phyloP scores from a whole-genome alignment of 2,888 invertebrate genomes.

The Drosophila nr. fundita region DNA sequence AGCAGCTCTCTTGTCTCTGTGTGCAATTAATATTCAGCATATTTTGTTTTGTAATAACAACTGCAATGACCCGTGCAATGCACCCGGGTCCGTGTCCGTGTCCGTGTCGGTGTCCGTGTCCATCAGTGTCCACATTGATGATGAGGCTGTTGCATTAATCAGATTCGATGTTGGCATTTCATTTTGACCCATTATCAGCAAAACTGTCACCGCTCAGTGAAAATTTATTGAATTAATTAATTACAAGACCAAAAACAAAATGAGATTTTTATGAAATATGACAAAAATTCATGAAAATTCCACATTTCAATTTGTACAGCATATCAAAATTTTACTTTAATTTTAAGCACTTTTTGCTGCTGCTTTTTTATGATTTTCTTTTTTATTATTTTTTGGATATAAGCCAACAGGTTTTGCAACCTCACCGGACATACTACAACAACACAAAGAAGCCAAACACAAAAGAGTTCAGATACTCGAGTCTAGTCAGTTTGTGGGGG shows the following conservation, averaged over 20 bases:
- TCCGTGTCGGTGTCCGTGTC: conserved; percentile 34
- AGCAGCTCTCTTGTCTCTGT: conserved; percentile 20
- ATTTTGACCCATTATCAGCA: conserved; percentile 60
- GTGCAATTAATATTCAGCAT: conserved; percentile 60
- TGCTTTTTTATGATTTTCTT: not conserved
- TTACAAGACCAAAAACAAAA: conserved; percentile 41
- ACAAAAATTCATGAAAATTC: conserved; percentile 28
- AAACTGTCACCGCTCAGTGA: conserved; percentile 66
- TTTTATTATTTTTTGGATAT: conserved; percentile 25
- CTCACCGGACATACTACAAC: conserved; percentile 42
- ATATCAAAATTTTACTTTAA: conserved; percentile 9
- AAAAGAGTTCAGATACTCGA: conserved; percentile 44
- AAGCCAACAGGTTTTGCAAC: conserved; percentile 61
- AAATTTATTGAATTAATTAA: conserved; percentile 73
- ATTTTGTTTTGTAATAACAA: conserved; percentile 49
- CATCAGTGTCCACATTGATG: conserved; percentile 59
- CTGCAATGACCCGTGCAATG: conserved; percentile 51
- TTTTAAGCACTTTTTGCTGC: not conserved
- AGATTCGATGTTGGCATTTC: conserved; percentile 55
- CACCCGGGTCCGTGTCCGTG: conserved; percentile 45
- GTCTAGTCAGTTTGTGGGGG: conserved; percentile 5
- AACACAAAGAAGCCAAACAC: conserved; percentile 53
- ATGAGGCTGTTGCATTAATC: conserved; percentile 67
- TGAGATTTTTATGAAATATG: conserved; percentile 13
- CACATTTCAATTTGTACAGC: conserved; percentile 30